Evolutionary conservation across 2,888 invertebrate genomes (phyloP), one percentile per base, ranked within the genome.

Genomic region (Cerastis leucographa): DNA sequence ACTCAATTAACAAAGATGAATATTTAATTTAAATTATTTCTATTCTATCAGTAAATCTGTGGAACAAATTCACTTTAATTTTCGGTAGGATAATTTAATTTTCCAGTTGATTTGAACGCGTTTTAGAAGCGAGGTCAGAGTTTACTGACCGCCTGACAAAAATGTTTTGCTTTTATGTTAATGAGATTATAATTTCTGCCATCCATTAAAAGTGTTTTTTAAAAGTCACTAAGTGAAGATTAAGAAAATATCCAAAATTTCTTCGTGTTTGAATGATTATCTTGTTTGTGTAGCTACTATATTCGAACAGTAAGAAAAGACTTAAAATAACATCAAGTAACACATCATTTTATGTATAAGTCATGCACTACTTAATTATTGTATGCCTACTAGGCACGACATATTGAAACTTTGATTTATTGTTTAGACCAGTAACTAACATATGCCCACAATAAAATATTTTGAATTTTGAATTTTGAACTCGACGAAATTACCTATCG

Each of bases 81-180:
- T 84, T 42, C n/a, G 42, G 14, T 17, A 54, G 51, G 42, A 40
- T 78, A 66, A 80, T 78, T 83, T 25, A 66, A 80, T 80, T 80
- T 77, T 83, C 78, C 46, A 66, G 66, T 9, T 83, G 78, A 83
- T 80, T 83, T 70, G 54, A 71, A 78, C 22, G 61, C 46, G 46
- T 83, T 82, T 83, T 35, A 35, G 25, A n/a, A 54, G 68, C 7
- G 59, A 83, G 78, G 70, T 66, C 66, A 46, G 46, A 54, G 61
- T 78, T 56, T 83, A 29, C 66, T 80, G 83, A 54, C 66, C 65
- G 78, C 62, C 65, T 79, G 78, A 56, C 82, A 59, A 83, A 68
- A 83, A 71, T 66, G 46, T 56, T 80, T 80, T 46, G 49, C 67
- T 80, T 72, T 64, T 35, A 76, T 51, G 49, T 11, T 71, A 78